Conservation (phyloP, 2,113 vertebrate genomes). For the Collichthys lucidus region DNA sequence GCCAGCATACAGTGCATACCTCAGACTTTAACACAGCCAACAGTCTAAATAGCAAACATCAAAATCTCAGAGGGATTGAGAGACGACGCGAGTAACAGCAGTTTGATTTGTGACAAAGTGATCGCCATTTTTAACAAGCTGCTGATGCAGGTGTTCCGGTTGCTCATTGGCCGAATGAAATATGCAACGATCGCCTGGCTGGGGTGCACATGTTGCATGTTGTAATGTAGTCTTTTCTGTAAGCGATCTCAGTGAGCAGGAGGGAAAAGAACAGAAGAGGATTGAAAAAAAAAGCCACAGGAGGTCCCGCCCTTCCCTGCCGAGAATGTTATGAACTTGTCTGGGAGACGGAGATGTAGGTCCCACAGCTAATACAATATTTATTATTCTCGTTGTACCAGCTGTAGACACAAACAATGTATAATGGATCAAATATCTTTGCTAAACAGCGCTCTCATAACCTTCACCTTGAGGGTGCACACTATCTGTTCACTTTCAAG, state of each 20-base stretch:
- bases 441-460: constrained; percentile 75
- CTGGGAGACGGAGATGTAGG: constrained; percentile 72
- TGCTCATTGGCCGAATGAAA: constrained; percentile 65
- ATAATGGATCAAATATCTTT: constrained; percentile 82
- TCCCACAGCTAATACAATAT: constrained; percentile 81
- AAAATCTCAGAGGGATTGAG: constrained; percentile 32
- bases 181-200: constrained; percentile 49
- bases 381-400: constrained; percentile 74
- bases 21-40: not conserved
- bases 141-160: constrained; percentile 66
- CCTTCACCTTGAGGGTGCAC: constrained; percentile 64
- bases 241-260: constrained; percentile 56
- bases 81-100: constrained; percentile 40
- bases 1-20: not conserved
- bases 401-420: constrained; percentile 81
- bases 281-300: constrained; percentile 61
- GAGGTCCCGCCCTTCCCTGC: constrained; percentile 76
- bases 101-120: constrained; percentile 71
- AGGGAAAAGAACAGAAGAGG: constrained; percentile 64
- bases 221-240: constrained; percentile 49
- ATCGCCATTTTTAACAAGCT: constrained; percentile 69
- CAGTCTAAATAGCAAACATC: not conserved
- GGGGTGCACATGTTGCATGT: constrained; percentile 55
- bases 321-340: constrained; percentile 83
- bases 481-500: constrained; percentile 56